Conservation (phyloP, 2,113 vertebrate genomes). For the Capreolus pygargus region DNA sequence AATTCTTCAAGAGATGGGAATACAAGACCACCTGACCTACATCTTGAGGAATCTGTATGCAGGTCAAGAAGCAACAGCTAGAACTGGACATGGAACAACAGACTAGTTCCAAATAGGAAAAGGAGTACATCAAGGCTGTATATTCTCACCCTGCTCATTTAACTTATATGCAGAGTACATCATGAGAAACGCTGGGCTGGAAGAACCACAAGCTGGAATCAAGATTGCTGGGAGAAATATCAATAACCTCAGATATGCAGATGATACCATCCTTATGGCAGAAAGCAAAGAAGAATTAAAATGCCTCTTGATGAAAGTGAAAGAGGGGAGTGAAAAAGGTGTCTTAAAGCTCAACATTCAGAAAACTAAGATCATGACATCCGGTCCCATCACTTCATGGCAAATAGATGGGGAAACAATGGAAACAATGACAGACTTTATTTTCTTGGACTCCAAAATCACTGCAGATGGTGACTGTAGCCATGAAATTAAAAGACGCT, state of each 20-base stretch:
- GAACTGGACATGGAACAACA: background rate
- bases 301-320: background rate
- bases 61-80: background rate
- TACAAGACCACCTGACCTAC: background rate
- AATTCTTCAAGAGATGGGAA: background rate
- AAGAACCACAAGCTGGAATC: background rate
- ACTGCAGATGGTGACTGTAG: background rate
- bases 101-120: background rate
- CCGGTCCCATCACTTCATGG: background rate
- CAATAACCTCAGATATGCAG: background rate
- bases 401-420: background rate
- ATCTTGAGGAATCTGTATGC: background rate
- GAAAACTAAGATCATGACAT: background rate
- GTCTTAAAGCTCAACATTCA: background rate
- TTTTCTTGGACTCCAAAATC: background rate
- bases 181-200: background rate
- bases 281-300: background rate
- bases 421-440: background rate
- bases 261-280: background rate
- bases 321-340: background rate
- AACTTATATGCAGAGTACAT: background rate
- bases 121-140: rapidly evolving
- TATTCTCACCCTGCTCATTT: background rate
- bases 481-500: background rate
- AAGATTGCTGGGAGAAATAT: background rate